Evolutionary conservation across 2,797 vertebrate species (phyloP).

Genomic region (Eutrigla gurnardus): DNA sequence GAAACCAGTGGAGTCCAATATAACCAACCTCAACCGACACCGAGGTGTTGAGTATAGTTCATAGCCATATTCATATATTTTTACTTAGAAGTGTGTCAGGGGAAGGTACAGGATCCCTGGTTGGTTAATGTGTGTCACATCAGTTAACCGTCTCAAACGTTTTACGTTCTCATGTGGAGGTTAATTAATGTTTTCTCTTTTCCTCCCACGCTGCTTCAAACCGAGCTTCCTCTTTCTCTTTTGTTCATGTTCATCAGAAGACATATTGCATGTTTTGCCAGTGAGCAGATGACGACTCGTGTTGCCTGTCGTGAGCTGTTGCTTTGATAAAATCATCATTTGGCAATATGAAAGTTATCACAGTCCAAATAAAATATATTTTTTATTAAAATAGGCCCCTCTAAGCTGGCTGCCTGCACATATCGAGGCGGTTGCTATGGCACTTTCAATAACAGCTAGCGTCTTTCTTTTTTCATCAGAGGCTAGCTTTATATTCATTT

Average conservation of each 20-base stretch:
- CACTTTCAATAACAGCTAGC: too few species aligned
- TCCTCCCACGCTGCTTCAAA: background rate
- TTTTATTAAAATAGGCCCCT: too few species aligned
- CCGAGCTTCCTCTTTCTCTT: background rate
- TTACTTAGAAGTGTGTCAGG: background rate
- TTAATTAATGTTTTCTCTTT: background rate
- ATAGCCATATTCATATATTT: background rate
- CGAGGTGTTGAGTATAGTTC: background rate
- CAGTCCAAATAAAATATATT: too few species aligned
- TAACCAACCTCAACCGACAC: background rate
- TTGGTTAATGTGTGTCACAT: background rate
- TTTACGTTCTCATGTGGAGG: background rate
- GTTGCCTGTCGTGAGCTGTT: too few species aligned
- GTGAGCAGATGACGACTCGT: constrained; percentile 5
- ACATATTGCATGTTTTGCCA: constrained; percentile 11
- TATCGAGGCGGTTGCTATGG: too few species aligned
- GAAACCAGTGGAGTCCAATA: background rate
- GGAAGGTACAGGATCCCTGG: background rate
- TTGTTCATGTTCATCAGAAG: background rate
- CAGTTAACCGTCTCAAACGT: background rate
- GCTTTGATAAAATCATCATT: too few species aligned
- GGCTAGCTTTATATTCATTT: too few species aligned
- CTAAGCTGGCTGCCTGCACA: too few species aligned
- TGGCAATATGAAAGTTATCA: too few species aligned
- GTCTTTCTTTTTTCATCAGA: too few species aligned